phyloP scores from a whole-genome alignment of 2,888 invertebrate genomes.

The Pelosia muscerda region DNA sequence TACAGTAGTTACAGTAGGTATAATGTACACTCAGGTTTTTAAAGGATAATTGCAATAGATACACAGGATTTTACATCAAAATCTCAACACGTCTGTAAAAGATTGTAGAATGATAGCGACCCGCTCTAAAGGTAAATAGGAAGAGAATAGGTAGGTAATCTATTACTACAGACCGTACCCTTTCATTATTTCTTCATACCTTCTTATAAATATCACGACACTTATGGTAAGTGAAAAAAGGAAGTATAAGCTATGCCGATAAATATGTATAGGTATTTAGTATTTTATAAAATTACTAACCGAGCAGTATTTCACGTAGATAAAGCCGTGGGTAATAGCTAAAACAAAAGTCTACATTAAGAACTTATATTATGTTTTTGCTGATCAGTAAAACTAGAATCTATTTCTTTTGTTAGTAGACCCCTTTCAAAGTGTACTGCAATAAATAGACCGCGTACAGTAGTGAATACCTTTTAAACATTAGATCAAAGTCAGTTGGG shows the following conservation, averaged over 20 bases:
- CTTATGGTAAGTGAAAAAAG: background rate
- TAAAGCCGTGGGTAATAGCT: background rate
- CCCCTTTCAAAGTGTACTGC: conserved; percentile 16
- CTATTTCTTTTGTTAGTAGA: background rate
- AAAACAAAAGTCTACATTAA: background rate
- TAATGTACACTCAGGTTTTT: conserved; percentile 23
- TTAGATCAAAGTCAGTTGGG: conserved; percentile 9
- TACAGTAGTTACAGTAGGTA: too few species aligned
- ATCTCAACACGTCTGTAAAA: conserved; percentile 54
- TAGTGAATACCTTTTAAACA: conserved; percentile 7
- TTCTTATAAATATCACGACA: conserved; percentile 42
- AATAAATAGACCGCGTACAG: background rate
- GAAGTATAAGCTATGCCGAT: background rate
- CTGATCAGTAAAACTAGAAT: background rate
- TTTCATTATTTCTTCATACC: conserved; percentile 11
- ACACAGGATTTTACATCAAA: conserved; percentile 46
- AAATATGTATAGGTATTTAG: background rate
- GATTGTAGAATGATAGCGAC: conserved; percentile 55
- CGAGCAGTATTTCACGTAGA: background rate
- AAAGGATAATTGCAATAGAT: conserved; percentile 41
- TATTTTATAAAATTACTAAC: background rate
- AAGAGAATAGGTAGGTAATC: conserved; percentile 55
- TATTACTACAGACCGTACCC: conserved; percentile 48
- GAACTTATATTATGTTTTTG: background rate
- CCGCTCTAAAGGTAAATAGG: conserved; percentile 52